Evolutionary conservation across 2,797 vertebrate genomes (phyloP).

Genomic region (Tragopan temminckii): DNA sequence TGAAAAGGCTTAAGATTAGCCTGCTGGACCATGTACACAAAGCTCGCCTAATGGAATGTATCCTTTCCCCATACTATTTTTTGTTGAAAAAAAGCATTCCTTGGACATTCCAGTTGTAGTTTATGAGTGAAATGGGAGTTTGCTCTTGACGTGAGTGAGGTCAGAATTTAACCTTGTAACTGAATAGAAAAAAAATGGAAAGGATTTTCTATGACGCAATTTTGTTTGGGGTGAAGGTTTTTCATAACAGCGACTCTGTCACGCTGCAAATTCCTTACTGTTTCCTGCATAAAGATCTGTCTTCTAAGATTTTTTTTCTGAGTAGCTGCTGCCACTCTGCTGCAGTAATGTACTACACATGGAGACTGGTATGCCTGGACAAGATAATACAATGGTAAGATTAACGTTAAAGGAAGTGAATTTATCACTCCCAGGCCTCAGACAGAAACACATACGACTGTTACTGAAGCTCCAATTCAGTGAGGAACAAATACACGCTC

Average conservation of each 20-base stretch:
- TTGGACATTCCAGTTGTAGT: neutral
- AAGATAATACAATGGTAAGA: neutral
- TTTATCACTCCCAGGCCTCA: neutral
- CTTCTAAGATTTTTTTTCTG: slow-evolving; percentile 10
- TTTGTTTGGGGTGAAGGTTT: neutral
- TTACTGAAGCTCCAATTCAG: neutral
- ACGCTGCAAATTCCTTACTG: neutral
- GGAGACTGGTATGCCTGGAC: neutral
- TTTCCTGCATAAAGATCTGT: neutral
- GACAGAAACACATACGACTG: neutral
- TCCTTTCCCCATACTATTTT: neutral
- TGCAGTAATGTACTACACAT: neutral
- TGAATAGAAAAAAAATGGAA: slow-evolving; percentile 6
- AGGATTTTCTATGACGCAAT: neutral
- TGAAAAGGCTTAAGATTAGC: neutral
- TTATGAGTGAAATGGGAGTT: neutral
- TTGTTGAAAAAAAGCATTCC: neutral
- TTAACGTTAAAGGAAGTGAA: neutral
- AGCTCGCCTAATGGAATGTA: neutral
- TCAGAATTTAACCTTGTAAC: neutral
- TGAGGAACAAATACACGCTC: neutral
- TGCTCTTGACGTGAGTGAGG: neutral
- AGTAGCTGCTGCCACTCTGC: slow-evolving; percentile 6
- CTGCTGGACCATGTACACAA: neutral
- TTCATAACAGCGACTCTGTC: neutral